Conservation (phyloP, 2,888 invertebrate genomes). For the Trachelus stipa region DNA sequence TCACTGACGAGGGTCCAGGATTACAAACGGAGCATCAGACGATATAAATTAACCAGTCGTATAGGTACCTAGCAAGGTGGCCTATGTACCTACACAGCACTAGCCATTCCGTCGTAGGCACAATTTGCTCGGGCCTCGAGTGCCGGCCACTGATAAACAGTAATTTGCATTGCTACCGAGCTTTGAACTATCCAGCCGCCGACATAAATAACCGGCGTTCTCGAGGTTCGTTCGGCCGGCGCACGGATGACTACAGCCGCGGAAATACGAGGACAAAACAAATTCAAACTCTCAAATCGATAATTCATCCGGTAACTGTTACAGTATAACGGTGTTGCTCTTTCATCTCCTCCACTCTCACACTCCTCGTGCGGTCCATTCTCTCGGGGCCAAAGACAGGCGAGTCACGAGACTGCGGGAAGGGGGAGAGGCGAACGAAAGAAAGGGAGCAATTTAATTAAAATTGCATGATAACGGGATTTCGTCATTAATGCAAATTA, state of each 20-base stretch:
- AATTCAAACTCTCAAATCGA: not conserved
- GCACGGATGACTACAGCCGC: not conserved
- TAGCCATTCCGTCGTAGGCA: constrained; percentile 41
- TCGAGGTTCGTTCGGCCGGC: not conserved
- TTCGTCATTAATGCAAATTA: constrained; percentile 23
- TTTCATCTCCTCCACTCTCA: not conserved
- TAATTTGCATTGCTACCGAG: constrained; percentile 46
- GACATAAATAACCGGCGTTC: constrained; percentile 36
- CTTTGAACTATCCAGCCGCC: constrained; percentile 36
- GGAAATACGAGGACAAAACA: not conserved
- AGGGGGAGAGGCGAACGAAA: not conserved
- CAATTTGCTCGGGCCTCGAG: constrained; percentile 34
- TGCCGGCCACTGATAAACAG: constrained; percentile 45
- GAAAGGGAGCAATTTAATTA: constrained; percentile 16
- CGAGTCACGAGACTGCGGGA: not conserved
- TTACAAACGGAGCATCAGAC: constrained; percentile 47
- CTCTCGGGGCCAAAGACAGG: not conserved
- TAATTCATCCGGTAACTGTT: not conserved
- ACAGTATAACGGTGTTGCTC: not conserved
- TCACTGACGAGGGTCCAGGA: constrained; percentile 45
- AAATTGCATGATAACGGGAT: constrained; percentile 20
- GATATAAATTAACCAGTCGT: constrained; percentile 18
- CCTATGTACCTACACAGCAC: constrained; percentile 26
- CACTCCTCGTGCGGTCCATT: not conserved
- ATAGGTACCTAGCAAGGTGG: constrained; percentile 11